phyloP scores from a whole-genome alignment of 2,113 vertebrate species.

The Pomatorhinus ruficollis region DNA sequence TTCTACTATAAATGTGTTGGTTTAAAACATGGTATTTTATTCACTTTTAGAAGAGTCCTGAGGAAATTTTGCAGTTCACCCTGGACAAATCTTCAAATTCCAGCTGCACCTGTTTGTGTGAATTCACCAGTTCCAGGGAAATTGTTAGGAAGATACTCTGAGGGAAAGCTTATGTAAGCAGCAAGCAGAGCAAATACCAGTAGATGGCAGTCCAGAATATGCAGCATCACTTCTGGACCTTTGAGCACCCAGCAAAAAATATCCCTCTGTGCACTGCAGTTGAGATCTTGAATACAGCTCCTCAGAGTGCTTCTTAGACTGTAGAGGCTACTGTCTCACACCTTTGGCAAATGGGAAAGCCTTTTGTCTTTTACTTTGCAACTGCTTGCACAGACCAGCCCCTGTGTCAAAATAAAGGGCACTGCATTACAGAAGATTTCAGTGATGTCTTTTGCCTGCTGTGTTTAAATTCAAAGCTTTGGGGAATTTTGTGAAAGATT shows the following conservation, averaged over 20 bases:
- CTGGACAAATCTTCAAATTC: neutral
- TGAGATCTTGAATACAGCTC: neutral
- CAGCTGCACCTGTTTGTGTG: neutral
- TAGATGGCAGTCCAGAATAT: conserved; percentile 56
- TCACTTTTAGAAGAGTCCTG: neutral
- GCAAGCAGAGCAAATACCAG: neutral
- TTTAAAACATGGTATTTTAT: neutral
- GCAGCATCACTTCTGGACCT: neutral
- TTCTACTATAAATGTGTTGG: neutral
- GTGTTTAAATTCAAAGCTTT: neutral
- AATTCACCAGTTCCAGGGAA: neutral
- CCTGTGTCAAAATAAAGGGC: neutral
- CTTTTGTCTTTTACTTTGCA: neutral
- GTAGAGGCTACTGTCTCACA: neutral
- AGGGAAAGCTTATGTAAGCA: conserved; percentile 23
- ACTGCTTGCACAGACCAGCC: neutral
- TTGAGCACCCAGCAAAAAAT: neutral
- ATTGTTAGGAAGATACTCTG: neutral
- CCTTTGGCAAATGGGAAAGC: neutral
- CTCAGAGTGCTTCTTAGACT: neutral
- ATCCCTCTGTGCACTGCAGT: neutral
- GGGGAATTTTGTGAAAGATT: neutral
- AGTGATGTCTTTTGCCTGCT: neutral
- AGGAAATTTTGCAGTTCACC: neutral
- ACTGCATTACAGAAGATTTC: neutral